These are phyloP conservation scores for Tylochromis polylepis DNA, from an alignment of 2,113 vertebrate species.

Conservation along the genomic window DNA sequence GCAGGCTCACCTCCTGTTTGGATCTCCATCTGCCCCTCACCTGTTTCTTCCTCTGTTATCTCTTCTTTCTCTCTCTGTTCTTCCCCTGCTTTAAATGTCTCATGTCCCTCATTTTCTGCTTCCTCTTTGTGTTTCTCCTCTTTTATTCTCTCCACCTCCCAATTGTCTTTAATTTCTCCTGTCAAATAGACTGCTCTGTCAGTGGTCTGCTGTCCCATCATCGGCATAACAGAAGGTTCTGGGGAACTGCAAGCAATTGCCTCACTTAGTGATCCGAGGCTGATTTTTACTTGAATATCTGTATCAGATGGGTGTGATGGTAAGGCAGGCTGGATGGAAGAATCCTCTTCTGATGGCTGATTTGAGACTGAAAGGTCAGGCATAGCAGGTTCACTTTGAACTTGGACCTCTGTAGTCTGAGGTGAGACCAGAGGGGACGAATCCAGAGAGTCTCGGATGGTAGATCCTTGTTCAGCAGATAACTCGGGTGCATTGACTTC, in stretches of 20 bases:
- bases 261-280: conserved; percentile 20
- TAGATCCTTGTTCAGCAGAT: not conserved
- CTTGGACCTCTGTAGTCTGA: not conserved
- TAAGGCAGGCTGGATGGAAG: not conserved
- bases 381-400: not conserved
- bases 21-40: not conserved
- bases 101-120: not conserved
- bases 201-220: not conserved
- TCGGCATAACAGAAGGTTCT: not conserved
- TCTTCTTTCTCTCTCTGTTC: not conserved
- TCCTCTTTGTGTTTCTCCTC: not conserved
- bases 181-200: conserved; percentile 57
- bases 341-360: not conserved
- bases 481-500: not conserved
- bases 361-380: not conserved
- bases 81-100: not conserved
- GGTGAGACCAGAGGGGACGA: not conserved
- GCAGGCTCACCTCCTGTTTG: not conserved
- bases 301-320: not conserved
- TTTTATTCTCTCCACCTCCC: conserved; percentile 24
- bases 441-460: not conserved
- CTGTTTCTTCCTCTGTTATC: not conserved
- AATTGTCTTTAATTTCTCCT: conserved; percentile 28
- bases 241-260: not conserved
- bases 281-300: conserved; percentile 4